Evolutionary conservation across 2,797 vertebrate genomes (phyloP), one percentile per base, ranked within the genome.

Genomic region (Merluccius polli): DNA sequence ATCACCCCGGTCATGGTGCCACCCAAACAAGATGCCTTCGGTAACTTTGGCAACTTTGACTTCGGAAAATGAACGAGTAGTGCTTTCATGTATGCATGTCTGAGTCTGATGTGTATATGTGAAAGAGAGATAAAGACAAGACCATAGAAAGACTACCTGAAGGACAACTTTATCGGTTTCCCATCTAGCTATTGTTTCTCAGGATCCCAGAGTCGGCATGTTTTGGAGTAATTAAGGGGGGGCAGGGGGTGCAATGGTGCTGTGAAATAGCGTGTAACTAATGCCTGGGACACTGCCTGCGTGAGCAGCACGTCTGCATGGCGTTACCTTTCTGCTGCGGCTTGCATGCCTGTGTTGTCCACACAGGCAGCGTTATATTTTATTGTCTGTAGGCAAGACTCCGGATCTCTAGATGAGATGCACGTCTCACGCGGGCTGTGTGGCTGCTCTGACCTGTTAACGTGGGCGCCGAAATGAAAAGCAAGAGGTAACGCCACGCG

Each of bases 1-100:
- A 65, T 76, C 30, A 84, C 83, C 83, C 86, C 94, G 24, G 91
- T 92, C 88, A 91, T 95, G 92, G 92, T 96, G 82, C 95, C 95
- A 81, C 95, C 96, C 85, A 99, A 98, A 95, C 96, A 97, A 95
- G 97, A 99, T 95, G 96, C 97, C 95, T 99, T 99, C 80, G 95
- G 96, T 93, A 97, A 97, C 93, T 99, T 98, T 86, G 96, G 96
- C 94, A 98, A 95, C 94, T 99, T 99, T 93, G 96, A 95, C 94
- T 99, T 99, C 92, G 96, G 95, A 89, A 99, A 99, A 95, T 98
- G 93, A 95, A 87, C 73, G 73, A 79, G 77, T 75, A 27, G 27
- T 68, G 21, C n/a, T 18, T 67, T 63, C 48, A 74, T 71, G 74
- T 67, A 30, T 31, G 72, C 78, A 75, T 70, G 73, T 31, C n/a